Evolutionary conservation across 2,797 vertebrate species (phyloP).

Genomic region (Fistularia tabacaria): DNA sequence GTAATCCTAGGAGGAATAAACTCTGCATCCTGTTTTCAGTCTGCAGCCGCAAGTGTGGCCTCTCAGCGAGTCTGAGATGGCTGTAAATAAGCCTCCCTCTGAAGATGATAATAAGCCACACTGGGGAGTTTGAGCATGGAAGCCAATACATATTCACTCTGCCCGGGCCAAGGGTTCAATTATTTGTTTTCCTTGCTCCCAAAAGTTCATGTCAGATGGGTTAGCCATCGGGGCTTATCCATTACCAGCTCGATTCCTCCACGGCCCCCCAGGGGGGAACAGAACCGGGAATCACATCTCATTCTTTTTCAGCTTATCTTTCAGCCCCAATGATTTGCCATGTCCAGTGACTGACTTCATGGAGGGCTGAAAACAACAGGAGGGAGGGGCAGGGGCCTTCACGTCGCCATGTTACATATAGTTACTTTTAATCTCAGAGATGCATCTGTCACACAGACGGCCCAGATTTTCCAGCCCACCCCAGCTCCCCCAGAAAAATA

Average conservation of each 20-base stretch:
- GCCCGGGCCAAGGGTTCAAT: conserved; percentile 78
- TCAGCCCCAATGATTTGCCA: neutral
- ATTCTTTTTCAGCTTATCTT: conserved; percentile 19
- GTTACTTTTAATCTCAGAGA: conserved; percentile 51
- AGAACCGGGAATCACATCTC: conserved; percentile 27
- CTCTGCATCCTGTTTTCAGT: conserved; percentile 16
- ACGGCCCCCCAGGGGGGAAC: conserved; percentile 34
- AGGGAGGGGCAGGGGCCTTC: neutral
- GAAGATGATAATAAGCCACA: conserved; percentile 60
- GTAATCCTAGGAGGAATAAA: conserved; percentile 7
- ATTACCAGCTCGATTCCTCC: conserved; percentile 74
- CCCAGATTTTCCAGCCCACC: neutral
- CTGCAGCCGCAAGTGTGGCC: conserved; percentile 43
- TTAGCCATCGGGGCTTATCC: conserved; percentile 74
- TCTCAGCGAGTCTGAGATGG: conserved; percentile 33
- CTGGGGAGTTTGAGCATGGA: conserved; percentile 47
- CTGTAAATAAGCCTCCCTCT: conserved; percentile 58
- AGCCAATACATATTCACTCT: conserved; percentile 69
- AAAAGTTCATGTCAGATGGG: conserved; percentile 78
- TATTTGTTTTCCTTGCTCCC: conserved; percentile 79
- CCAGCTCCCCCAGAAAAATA: conserved; percentile 65
- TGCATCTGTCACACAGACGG: conserved; percentile 65
- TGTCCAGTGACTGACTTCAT: too few species aligned
- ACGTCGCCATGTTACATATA: conserved; percentile 15
- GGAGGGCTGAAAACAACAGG: too few species aligned